Conservation (phyloP, 2,888 invertebrate species). For the Cordilura impudica region DNA sequence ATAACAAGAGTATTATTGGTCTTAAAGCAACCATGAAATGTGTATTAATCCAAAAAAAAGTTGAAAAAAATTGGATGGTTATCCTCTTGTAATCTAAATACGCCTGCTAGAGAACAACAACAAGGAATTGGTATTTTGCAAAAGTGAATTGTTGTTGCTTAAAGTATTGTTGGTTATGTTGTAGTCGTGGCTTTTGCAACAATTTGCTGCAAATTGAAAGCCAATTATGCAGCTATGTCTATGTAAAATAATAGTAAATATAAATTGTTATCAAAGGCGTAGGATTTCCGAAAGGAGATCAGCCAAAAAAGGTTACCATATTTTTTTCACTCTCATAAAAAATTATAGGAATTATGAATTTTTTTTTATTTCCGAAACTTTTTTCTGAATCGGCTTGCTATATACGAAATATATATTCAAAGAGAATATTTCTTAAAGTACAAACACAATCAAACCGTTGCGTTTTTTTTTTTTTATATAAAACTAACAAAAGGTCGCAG, state of each 20-base stretch:
- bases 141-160: slow-evolving; percentile 25
- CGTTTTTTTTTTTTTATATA: too few relatives aligned
- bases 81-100: slow-evolving; percentile 61
- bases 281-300: background rate
- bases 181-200: slow-evolving; percentile 72
- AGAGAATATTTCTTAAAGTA: too few relatives aligned
- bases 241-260: slow-evolving; percentile 57
- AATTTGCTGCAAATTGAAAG: slow-evolving; percentile 76
- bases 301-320: too few relatives aligned
- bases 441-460: too few relatives aligned
- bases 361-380: too few relatives aligned
- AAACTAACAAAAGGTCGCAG: too few relatives aligned
- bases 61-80: slow-evolving; percentile 45
- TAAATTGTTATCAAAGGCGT: slow-evolving; percentile 21
- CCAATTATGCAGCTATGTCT: slow-evolving; percentile 71
- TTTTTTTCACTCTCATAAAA: too few relatives aligned
- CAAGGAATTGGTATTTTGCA: slow-evolving; percentile 44
- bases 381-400: too few relatives aligned
- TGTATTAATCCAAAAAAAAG: slow-evolving; percentile 33
- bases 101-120: slow-evolving; percentile 50
- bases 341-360: too few relatives aligned
- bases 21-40: slow-evolving; percentile 35
- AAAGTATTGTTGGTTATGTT: slow-evolving; percentile 37
- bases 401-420: too few relatives aligned
- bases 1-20: slow-evolving; percentile 53